These are phyloP conservation scores for Thermophis baileyi DNA, from an alignment of 2,113 vertebrate species.

Conservation along the genomic window DNA sequence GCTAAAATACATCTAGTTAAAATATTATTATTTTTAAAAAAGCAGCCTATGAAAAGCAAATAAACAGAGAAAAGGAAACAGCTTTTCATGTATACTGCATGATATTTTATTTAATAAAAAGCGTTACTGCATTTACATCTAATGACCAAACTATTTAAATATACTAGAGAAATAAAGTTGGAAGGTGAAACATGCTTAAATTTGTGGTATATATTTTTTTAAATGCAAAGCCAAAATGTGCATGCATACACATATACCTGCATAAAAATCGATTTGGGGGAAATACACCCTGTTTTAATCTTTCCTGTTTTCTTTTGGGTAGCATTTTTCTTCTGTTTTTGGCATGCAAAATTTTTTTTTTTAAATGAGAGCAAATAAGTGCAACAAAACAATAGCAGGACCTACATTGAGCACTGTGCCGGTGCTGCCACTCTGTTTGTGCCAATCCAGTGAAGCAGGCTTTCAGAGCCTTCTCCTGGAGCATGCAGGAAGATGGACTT, in stretches of 20 bases:
- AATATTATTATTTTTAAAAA: background rate
- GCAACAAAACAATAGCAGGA: slow-evolving; percentile 70
- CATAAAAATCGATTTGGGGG: slow-evolving; percentile 39
- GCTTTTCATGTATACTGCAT: slow-evolving; percentile 2
- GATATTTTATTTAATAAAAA: slow-evolving; percentile 16
- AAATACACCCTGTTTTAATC: slow-evolving; percentile 54
- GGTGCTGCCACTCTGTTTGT: slow-evolving; percentile 87
- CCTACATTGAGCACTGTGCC: slow-evolving; percentile 93
- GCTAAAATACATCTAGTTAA: slow-evolving; percentile 43
- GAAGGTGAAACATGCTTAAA: slow-evolving; percentile 33
- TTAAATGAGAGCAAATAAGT: slow-evolving; percentile 25
- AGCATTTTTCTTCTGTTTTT: slow-evolving; percentile 24
- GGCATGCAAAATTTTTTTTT: slow-evolving; percentile 65
- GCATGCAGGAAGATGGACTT: slow-evolving; percentile 89
- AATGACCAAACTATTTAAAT: slow-evolving; percentile 16
- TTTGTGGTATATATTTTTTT: background rate
- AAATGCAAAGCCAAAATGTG: slow-evolving; percentile 18
- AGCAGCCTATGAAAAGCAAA: background rate
- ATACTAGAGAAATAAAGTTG: slow-evolving; percentile 28
- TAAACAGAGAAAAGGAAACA: background rate
- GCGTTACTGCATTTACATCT: background rate
- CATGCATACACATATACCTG: slow-evolving; percentile 23
- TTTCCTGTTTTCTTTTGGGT: slow-evolving; percentile 13
- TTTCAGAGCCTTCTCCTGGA: slow-evolving; percentile 90
- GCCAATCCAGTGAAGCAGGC: slow-evolving; percentile 89